Conservation (phyloP, 1,140 invertebrate species). For the Oryzaephilus surinamensis region DNA sequence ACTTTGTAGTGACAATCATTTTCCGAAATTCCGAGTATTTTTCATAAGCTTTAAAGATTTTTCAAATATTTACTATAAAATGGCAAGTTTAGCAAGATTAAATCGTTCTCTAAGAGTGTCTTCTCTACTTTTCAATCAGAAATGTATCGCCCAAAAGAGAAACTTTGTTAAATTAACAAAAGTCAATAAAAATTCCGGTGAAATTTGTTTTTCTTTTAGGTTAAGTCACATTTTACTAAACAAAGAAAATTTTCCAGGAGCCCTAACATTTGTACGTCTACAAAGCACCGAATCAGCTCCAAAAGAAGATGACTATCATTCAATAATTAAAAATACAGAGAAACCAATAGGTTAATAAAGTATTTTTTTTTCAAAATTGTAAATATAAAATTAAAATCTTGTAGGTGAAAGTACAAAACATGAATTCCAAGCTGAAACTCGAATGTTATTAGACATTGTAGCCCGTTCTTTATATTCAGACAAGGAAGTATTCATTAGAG, state of each 20-base stretch:
- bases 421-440: conserved; percentile 94
- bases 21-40: too few species aligned
- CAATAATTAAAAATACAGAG: conserved; percentile 44
- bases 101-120: too few species aligned
- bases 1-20: too few species aligned
- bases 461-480: conserved; percentile 95
- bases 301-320: conserved; percentile 36
- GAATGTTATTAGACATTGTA: conserved; percentile 92
- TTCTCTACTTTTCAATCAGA: too few species aligned
- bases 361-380: neutral
- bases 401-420: conserved; percentile 45
- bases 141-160: too few species aligned
- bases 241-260: conserved; percentile 1
- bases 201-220: neutral
- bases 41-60: too few species aligned
- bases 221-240: neutral
- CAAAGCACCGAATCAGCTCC: conserved; percentile 8
- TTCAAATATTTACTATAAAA: too few species aligned
- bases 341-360: conserved; percentile 37
- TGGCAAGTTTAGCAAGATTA: neutral
- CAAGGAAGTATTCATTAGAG: conserved; percentile 93
- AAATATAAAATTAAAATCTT: conserved; percentile 5
- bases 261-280: neutral
- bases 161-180: too few species aligned
- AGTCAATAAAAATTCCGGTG: too few species aligned